Evolutionary conservation across 2,888 invertebrate species (phyloP).

Genomic region (Trichacis sp.): DNA sequence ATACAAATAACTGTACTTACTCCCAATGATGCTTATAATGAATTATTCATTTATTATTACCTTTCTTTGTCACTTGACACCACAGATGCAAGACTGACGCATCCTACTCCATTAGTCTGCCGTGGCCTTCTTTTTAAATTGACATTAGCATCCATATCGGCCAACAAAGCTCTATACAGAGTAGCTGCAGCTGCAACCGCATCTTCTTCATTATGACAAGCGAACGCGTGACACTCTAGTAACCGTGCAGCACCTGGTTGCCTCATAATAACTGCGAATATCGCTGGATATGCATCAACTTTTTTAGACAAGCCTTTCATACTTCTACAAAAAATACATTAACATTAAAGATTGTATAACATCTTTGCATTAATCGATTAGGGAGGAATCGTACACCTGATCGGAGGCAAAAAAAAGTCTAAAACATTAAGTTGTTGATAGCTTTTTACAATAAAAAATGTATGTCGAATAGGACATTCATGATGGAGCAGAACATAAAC

Average conservation of each 20-base stretch:
- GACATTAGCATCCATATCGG: constrained; percentile 70
- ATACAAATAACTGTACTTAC: no score
- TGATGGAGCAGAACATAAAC: no score
- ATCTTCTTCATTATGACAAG: constrained; percentile 90
- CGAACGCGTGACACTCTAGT: constrained; percentile 91
- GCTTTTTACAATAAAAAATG: no score
- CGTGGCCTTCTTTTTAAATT: constrained; percentile 71
- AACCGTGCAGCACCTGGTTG: constrained; percentile 81
- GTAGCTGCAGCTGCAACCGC: constrained; percentile 93
- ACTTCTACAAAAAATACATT: constrained; percentile 53
- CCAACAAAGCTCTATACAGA: constrained; percentile 88
- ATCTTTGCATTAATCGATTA: no score
- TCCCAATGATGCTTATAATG: no score
- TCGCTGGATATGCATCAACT: constrained; percentile 78
- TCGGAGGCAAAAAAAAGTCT: no score
- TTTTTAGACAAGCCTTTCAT: constrained; percentile 61
- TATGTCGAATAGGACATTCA: no score
- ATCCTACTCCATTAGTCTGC: constrained; percentile 81
- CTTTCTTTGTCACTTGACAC: constrained; percentile 55
- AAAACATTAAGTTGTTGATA: no score
- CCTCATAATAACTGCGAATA: constrained; percentile 92
- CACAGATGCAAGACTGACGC: constrained; percentile 77
- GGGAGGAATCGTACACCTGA: no score
- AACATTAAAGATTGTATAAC: no score
- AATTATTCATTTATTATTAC: no score